Conservation (phyloP, 2,797 vertebrate genomes). For the Erpetoichthys calabaricus region DNA sequence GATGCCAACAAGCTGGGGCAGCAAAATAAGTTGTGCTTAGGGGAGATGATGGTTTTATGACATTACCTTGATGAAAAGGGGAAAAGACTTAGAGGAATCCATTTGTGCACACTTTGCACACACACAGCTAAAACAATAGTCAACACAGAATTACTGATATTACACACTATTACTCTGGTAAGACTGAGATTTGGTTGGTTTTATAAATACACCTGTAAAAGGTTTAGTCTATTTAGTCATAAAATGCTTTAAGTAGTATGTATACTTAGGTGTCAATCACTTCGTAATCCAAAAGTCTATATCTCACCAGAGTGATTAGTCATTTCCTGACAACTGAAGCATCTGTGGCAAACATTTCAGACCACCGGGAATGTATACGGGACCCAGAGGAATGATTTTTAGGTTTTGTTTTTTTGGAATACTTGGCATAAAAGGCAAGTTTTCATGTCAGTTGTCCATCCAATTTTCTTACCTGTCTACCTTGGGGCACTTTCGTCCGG, state of each 20-base stretch:
- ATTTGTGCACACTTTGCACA: constrained; percentile 6
- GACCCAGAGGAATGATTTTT: not conserved
- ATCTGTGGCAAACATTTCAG: not conserved
- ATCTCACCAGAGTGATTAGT: constrained; percentile 5
- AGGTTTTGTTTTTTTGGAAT: not conserved
- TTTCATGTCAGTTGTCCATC: not conserved
- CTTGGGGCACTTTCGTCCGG: not conserved
- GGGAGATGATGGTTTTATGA: constrained; percentile 8
- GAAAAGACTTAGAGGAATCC: constrained; percentile 11
- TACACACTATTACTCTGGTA: constrained; percentile 12
- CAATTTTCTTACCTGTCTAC: not conserved
- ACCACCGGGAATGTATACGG: constrained; percentile 5
- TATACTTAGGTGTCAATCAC: constrained; percentile 11
- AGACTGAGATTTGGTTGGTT: not conserved
- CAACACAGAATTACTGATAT: constrained; percentile 14
- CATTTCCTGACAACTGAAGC: constrained; percentile 1
- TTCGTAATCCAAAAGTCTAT: constrained; percentile 12
- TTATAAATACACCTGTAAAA: constrained; percentile 17
- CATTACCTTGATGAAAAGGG: constrained; percentile 1
- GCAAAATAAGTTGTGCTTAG: constrained; percentile 6
- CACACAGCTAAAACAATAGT: constrained; percentile 12
- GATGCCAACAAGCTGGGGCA: constrained; percentile 19
- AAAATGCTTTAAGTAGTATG: constrained; percentile 6
- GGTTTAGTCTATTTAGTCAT: constrained; percentile 3
- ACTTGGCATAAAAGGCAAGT: not conserved